These are phyloP conservation scores for Montipora capricornis DNA, from an alignment of 64 coral and sea anemone genomes.

Conservation along the genomic window DNA sequence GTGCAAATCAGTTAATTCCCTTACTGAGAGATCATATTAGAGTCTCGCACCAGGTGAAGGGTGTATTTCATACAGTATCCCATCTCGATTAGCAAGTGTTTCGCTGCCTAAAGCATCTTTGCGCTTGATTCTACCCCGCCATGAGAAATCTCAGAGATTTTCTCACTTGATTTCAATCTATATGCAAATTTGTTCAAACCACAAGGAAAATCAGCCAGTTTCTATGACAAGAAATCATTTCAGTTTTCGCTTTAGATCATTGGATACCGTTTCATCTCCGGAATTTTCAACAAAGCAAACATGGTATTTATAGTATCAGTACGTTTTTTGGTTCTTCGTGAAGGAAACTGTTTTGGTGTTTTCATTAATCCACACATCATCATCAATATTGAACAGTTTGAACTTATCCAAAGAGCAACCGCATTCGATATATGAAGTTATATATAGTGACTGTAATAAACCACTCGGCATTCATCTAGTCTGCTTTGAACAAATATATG, in stretches of 20 bases:
- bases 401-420: not conserved
- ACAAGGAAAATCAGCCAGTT: too few species aligned
- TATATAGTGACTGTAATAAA: not conserved
- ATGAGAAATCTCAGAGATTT: not conserved
- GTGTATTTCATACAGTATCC: not conserved
- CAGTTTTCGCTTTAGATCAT: not conserved
- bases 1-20: conserved; percentile 4
- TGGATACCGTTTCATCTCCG: not conserved
- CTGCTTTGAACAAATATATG: too few species aligned
- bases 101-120: not conserved
- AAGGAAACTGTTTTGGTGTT: not conserved
- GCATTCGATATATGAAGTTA: not conserved
- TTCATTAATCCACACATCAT: not conserved
- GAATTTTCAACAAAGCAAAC: too few species aligned
- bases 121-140: too few species aligned
- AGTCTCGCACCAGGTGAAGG: not conserved
- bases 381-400: conserved; percentile 28
- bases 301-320: not conserved
- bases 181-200: not conserved
- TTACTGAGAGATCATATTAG: not conserved
- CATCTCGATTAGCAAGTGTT: not conserved
- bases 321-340: not conserved
- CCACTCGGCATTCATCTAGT: not conserved
- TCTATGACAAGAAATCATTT: not conserved
- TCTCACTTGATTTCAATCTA: not conserved